A percentile compares a stretch with the other conserved stretches of the same genome.
phyloP scores from a whole-genome alignment of 1,140 invertebrate genomes.

The Homalodisca vitripennis region DNA sequence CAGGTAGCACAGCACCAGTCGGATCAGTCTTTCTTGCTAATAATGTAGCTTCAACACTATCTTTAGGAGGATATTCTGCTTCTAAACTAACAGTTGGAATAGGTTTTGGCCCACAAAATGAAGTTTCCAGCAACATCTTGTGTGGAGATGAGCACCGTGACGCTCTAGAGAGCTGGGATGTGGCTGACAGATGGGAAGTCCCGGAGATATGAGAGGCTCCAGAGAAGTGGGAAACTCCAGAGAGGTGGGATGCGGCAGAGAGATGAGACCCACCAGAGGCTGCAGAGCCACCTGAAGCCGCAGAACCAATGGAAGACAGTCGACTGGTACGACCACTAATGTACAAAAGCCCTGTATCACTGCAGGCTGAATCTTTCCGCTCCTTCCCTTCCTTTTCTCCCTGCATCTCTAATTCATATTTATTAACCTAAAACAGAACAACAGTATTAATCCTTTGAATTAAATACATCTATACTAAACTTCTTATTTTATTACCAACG shows the following conservation, averaged over 20 bases:
- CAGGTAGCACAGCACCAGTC: conserved; percentile 52
- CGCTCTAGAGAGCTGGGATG: conserved; percentile 60
- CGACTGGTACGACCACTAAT: conserved; percentile 80
- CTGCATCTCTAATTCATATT: conserved; percentile 41
- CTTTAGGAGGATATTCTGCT: conserved; percentile 51
- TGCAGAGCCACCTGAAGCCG: conserved; percentile 48
- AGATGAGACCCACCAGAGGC: conserved; percentile 38
- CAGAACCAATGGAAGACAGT: conserved; percentile 69
- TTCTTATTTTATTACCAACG: no score
- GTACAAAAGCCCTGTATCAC: conserved; percentile 71
- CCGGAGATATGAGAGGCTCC: no score
- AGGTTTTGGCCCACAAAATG: conserved; percentile 81
- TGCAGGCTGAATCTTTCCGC: conserved; percentile 72
- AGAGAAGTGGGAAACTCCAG: no score
- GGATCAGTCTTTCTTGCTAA: conserved; percentile 57
- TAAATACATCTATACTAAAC: no score
- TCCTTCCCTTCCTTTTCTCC: conserved; percentile 41
- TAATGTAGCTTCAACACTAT: conserved; percentile 64
- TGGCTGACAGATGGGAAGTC: conserved; percentile 54
- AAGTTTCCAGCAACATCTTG: conserved; percentile 84
- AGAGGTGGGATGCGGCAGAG: conserved; percentile 47
- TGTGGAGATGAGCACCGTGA: conserved; percentile 82
- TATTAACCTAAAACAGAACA: conserved; percentile 34
- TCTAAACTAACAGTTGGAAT: conserved; percentile 51
- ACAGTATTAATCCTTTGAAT: neutral